These are phyloP conservation scores for Cephalophus harveyi DNA, from an alignment of 2,113 vertebrate species.

Conservation along the genomic window DNA sequence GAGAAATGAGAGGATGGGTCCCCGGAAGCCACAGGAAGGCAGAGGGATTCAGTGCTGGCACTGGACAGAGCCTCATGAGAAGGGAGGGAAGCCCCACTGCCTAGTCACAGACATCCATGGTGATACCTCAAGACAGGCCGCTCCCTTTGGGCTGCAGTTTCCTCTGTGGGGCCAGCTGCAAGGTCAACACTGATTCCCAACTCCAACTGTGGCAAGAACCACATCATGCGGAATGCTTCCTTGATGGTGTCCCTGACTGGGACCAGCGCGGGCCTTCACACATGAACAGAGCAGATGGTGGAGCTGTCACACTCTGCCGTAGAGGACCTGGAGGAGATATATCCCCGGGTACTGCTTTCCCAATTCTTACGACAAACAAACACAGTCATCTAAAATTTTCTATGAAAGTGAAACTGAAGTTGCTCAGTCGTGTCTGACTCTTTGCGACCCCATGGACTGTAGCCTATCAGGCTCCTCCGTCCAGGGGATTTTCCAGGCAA, in stretches of 20 bases:
- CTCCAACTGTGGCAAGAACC: background rate
- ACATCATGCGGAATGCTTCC: background rate
- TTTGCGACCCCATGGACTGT: no score
- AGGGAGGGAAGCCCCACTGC: background rate
- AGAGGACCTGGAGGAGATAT: background rate
- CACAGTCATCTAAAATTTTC: background rate
- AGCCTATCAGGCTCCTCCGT: no score
- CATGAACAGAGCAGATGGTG: background rate
- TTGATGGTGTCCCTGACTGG: background rate
- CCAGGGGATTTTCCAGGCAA: no score
- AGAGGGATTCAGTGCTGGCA: background rate
- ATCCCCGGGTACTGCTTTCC: background rate
- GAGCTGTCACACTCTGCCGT: no score
- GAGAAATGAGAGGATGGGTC: background rate
- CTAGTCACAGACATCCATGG: background rate
- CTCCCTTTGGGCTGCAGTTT: background rate
- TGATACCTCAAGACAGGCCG: background rate
- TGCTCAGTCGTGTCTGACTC: no score
- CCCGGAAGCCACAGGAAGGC: background rate
- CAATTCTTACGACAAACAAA: background rate
- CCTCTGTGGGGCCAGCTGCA: background rate
- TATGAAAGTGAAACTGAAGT: background rate
- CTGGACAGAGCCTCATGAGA: background rate
- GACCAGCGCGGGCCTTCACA: background rate
- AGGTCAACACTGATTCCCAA: background rate